A percentile compares a stretch with the other conserved stretches of the same genome.
Conservation (phyloP, 2,797 vertebrate species). For the Tapera naevia region DNA sequence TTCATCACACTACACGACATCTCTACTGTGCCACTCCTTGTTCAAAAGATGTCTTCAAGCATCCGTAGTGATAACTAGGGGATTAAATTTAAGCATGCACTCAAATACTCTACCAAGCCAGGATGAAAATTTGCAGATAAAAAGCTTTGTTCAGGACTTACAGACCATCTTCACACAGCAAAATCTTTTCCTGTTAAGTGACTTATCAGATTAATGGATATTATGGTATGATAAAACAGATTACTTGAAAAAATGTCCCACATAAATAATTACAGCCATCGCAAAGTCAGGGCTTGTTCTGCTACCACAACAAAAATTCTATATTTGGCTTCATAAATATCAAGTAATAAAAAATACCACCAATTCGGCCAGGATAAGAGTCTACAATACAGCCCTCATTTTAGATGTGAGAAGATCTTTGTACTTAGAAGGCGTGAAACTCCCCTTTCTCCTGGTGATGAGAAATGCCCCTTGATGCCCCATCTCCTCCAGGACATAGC, state of each 20-base stretch:
- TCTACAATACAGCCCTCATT: conserved; percentile 12
- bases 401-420: conserved; percentile 41
- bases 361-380: conserved; percentile 39
- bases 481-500: conserved; percentile 66
- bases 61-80: neutral
- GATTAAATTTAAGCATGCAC: neutral
- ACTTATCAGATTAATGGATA: conserved; percentile 27
- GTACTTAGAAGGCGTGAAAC: conserved; percentile 41
- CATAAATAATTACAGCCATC: neutral
- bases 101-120: neutral
- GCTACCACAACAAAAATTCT: conserved; percentile 47
- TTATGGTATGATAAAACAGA: neutral
- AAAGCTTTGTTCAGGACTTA: neutral
- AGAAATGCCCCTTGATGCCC: conserved; percentile 62
- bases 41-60: neutral
- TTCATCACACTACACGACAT: accelerated
- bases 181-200: conserved; percentile 6
- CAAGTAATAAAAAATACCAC: conserved; percentile 37
- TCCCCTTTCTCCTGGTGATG: neutral
- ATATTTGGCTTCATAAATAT: conserved; percentile 59
- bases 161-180: neutral
- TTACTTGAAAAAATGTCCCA: conserved; percentile 33
- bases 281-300: conserved; percentile 30
- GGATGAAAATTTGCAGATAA: neutral
- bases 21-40: neutral